Evolutionary conservation across 1,140 invertebrate genomes (phyloP).

Genomic region (Bombus sibiricus): DNA sequence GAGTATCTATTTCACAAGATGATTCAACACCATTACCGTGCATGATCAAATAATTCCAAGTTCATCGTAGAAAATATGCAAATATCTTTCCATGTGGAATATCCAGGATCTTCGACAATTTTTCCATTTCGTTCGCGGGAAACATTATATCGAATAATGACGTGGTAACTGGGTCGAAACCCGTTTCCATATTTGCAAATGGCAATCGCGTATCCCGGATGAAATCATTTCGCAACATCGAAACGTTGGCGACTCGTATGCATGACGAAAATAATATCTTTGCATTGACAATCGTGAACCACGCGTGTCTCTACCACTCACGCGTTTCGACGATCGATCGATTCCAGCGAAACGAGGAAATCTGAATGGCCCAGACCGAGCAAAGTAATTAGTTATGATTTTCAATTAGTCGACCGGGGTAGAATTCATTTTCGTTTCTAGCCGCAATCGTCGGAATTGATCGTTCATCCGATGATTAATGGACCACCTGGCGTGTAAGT

Average conservation of each 20-base stretch:
- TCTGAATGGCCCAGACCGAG: background rate
- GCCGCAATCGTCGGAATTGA: background rate
- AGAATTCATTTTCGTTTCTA: slow-evolving; percentile 4
- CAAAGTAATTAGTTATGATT: slow-evolving; percentile 8
- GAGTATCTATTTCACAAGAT: no score
- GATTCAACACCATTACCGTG: no score
- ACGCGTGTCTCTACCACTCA: background rate
- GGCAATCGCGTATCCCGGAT: slow-evolving; percentile 17
- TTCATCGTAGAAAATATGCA: background rate
- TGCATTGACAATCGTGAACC: background rate
- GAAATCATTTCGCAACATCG: slow-evolving; percentile 13
- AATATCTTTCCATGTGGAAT: background rate
- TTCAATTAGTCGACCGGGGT: background rate
- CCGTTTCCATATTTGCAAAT: slow-evolving; percentile 1
- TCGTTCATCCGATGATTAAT: slow-evolving; percentile 10
- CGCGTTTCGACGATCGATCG: background rate
- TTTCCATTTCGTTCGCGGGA: background rate
- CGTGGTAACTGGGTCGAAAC: background rate
- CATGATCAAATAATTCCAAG: no score
- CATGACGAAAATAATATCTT: slow-evolving; percentile 22
- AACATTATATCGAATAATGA: background rate
- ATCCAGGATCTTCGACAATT: background rate
- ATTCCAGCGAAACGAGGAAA: background rate
- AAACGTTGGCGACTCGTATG: background rate
- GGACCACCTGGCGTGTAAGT: background rate